Percentiles rank a stretch among this genome's conserved stretches.
These are phyloP conservation scores for Bruchidius siliquastri DNA, from an alignment of 2,888 invertebrate genomes.

Conservation along the genomic window DNA sequence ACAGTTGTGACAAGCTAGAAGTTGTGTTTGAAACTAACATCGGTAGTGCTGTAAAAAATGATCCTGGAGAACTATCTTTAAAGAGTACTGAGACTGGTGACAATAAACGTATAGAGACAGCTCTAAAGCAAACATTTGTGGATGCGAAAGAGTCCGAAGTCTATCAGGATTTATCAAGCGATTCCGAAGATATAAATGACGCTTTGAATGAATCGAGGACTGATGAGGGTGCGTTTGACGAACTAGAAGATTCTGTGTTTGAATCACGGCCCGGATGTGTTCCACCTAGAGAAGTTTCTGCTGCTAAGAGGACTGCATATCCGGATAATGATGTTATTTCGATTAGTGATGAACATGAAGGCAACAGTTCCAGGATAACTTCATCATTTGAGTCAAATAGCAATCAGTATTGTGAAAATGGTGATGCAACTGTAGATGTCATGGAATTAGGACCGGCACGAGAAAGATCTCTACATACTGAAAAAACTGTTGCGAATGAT, in stretches of 20 bases:
- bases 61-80: background rate
- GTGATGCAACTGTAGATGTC: background rate
- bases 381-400: background rate
- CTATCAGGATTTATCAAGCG: conserved; percentile 27
- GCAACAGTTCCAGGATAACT: background rate
- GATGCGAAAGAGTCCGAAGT: conserved; percentile 8
- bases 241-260: background rate
- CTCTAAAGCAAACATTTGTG: background rate
- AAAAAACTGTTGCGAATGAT: background rate
- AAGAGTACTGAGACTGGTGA: background rate
- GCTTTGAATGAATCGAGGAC: conserved; percentile 1
- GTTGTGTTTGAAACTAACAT: background rate
- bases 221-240: background rate
- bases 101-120: background rate
- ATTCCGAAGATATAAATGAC: conserved; percentile 18
- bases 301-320: background rate
- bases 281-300: background rate
- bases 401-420: background rate
- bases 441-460: background rate
- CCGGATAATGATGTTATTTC: background rate
- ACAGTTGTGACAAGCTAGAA: background rate
- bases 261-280: background rate
- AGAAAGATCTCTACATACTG: background rate
- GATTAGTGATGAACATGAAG: background rate
- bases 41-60: background rate